These are phyloP conservation scores for Pseudomyrmex gracilis DNA, from an alignment of 1,140 invertebrate genomes.

Conservation along the genomic window DNA sequence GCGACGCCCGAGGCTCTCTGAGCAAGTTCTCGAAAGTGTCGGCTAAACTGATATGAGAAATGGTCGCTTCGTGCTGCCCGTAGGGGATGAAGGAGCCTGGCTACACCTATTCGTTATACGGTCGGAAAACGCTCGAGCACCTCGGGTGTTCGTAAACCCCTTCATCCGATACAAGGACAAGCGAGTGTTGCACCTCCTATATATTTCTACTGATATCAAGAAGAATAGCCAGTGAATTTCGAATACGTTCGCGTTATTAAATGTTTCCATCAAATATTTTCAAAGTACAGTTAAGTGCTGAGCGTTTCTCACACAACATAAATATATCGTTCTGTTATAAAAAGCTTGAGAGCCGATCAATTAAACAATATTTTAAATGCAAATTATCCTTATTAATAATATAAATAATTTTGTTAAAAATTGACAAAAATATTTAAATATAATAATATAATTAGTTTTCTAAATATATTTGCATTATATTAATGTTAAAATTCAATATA, in stretches of 20 bases:
- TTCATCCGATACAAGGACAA: slow-evolving; percentile 72
- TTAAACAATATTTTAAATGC: background rate
- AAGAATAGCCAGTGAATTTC: background rate
- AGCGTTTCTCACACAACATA: background rate
- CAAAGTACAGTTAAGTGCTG: background rate
- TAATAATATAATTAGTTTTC: background rate
- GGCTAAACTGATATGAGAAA: slow-evolving; percentile 85
- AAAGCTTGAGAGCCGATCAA: background rate
- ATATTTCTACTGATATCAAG: slow-evolving; percentile 25
- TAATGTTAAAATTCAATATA: background rate
- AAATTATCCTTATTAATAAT: background rate
- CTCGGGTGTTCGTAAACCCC: slow-evolving; percentile 72
- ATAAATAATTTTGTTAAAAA: background rate
- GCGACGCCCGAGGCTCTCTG: slow-evolving; percentile 78
- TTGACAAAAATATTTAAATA: background rate
- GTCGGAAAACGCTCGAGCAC: slow-evolving; percentile 75
- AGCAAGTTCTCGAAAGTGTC: slow-evolving; percentile 84
- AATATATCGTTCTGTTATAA: slow-evolving; percentile 2
- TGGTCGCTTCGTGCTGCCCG: slow-evolving; percentile 84
- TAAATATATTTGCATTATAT: background rate
- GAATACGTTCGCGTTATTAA: background rate
- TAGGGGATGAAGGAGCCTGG: slow-evolving; percentile 79
- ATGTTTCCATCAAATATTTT: background rate
- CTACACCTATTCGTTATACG: slow-evolving; percentile 81
- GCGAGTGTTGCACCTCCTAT: slow-evolving; percentile 48